Percentiles rank a stretch among this genome's conserved stretches.
These are phyloP conservation scores for Phyllostomus discolor DNA, from an alignment of 2,113 vertebrate genomes.

Conservation along the genomic window DNA sequence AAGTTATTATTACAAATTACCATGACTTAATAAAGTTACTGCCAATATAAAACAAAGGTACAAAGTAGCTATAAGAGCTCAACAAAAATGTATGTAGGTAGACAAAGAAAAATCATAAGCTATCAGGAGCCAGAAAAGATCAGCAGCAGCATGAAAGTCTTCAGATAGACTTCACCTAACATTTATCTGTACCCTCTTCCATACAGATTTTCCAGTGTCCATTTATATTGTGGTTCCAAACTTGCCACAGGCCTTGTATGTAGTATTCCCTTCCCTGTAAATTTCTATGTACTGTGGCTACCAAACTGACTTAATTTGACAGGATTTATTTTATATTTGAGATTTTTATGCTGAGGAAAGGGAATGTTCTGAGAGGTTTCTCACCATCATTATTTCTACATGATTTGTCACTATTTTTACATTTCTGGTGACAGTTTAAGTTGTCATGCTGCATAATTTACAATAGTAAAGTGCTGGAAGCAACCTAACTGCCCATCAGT, in stretches of 20 bases:
- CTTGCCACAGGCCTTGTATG: neutral
- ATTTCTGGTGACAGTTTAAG: neutral
- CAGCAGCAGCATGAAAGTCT: neutral
- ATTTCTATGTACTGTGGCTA: neutral
- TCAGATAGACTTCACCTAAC: neutral
- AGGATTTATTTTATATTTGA: neutral
- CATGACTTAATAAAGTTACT: neutral
- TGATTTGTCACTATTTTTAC: neutral
- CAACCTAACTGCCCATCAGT: too few species aligned
- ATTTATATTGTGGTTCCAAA: neutral
- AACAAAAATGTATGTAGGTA: neutral
- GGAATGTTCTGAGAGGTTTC: neutral
- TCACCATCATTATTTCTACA: neutral
- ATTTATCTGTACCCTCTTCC: neutral
- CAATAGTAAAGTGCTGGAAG: too few species aligned
- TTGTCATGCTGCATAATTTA: neutral
- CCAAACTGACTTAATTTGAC: neutral
- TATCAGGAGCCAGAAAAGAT: neutral
- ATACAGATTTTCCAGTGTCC: neutral
- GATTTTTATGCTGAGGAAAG: neutral
- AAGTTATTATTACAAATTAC: neutral
- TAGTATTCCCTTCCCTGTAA: neutral
- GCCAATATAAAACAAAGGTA: neutral
- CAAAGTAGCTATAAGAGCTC: neutral
- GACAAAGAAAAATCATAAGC: neutral